Conservation (phyloP, 2,113 vertebrate genomes). For the Pimephales promelas region DNA sequence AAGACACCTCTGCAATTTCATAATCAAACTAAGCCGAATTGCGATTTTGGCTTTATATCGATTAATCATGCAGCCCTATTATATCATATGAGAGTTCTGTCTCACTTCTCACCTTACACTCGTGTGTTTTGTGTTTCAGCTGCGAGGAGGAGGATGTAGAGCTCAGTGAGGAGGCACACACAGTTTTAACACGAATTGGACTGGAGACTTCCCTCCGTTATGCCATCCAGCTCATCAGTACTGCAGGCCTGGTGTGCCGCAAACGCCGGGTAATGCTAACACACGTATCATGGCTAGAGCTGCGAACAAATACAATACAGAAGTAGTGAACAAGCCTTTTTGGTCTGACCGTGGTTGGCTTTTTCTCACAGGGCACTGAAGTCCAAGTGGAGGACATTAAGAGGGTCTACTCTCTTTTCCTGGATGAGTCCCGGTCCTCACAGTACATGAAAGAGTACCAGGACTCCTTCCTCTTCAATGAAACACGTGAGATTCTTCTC, state of each 20-base stretch:
- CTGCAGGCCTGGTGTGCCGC: conserved; percentile 88
- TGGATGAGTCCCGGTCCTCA: conserved; percentile 88
- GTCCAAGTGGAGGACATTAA: conserved; percentile 94
- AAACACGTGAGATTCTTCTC: conserved; percentile 80
- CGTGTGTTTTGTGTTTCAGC: conserved; percentile 61
- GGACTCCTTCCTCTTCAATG: conserved; percentile 91
- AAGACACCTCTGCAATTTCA: no score
- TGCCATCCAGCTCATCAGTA: conserved; percentile 91
- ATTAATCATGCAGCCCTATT: no score
- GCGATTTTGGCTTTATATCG: no score
- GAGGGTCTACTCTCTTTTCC: conserved; percentile 88
- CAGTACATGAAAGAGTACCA: conserved; percentile 96
- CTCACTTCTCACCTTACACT: not conserved
- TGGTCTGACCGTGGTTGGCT: not conserved
- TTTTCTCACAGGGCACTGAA: conserved; percentile 81
- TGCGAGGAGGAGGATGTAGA: conserved; percentile 93
- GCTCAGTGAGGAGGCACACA: conserved; percentile 89
- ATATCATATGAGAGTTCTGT: not conserved
- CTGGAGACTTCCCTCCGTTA: conserved; percentile 90
- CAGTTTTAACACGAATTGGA: conserved; percentile 87
- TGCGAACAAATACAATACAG: not conserved
- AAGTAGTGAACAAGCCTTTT: no score
- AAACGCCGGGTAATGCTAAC: conserved; percentile 81
- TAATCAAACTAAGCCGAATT: no score
- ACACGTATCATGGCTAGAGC: not conserved